phyloP scores from a whole-genome alignment of 2,888 invertebrate species.

The Sminthurides aquaticus region DNA sequence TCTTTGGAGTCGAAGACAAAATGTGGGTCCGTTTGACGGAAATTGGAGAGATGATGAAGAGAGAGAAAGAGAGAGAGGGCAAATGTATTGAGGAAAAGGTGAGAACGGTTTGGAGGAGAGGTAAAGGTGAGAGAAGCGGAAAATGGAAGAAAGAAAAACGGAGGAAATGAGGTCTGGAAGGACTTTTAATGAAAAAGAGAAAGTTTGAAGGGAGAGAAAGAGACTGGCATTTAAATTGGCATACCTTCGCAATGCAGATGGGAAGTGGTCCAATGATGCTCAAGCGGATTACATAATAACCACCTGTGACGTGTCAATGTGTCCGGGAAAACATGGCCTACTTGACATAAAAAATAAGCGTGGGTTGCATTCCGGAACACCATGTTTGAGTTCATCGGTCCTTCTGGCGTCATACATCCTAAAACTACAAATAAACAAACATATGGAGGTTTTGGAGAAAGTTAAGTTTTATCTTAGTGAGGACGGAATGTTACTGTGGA shows the following conservation, averaged over 20 bases:
- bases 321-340: constrained; percentile 40
- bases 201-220: neutral
- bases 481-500: too few species aligned
- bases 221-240: neutral
- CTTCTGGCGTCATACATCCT: constrained; percentile 36
- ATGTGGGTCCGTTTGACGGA: neutral
- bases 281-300: constrained; percentile 39
- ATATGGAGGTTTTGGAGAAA: too few species aligned
- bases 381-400: constrained; percentile 37
- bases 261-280: constrained; percentile 35
- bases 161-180: neutral
- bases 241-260: constrained; percentile 37
- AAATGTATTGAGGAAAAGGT: constrained; percentile 2
- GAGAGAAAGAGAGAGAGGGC: neutral
- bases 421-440: constrained; percentile 31
- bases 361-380: constrained; percentile 41
- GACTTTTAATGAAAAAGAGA: constrained; percentile 6
- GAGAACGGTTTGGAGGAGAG: neutral
- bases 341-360: constrained; percentile 38
- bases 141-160: constrained; percentile 2
- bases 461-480: too few species aligned
- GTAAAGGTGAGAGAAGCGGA: neutral
- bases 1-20: neutral
- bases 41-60: neutral
- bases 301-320: constrained; percentile 36